Evolutionary conservation across 2,797 vertebrate species (phyloP).

Genomic region (Gadopsis bispinosus): DNA sequence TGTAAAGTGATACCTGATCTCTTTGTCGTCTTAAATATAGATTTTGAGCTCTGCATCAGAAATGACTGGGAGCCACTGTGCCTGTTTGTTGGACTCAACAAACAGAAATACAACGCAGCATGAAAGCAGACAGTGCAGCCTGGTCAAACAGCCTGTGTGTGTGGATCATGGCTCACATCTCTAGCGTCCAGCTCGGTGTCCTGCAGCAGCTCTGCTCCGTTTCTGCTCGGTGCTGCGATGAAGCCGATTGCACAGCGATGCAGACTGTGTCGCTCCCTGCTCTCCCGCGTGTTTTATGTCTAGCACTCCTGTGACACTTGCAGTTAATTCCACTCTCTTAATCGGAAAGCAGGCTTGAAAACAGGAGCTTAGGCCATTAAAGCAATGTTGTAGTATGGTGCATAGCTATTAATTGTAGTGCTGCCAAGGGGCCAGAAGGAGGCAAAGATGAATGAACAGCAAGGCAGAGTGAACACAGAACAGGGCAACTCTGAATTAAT

Average conservation of each 20-base stretch:
- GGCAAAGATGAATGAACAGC: slow-evolving; percentile 49
- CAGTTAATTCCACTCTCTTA: slow-evolving; percentile 43
- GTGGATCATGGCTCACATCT: background rate
- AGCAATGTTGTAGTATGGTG: slow-evolving; percentile 22
- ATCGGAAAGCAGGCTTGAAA: slow-evolving; percentile 40
- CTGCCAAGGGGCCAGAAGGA: slow-evolving; percentile 35
- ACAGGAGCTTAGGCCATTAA: slow-evolving; percentile 44
- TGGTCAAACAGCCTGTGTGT: background rate
- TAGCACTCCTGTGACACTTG: slow-evolving; percentile 37
- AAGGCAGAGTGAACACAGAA: slow-evolving; percentile 27
- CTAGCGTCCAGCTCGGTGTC: background rate
- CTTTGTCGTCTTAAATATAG: no score
- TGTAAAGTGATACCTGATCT: no score
- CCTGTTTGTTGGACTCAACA: background rate
- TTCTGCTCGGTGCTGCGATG: slow-evolving; percentile 9
- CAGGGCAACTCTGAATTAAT: slow-evolving; percentile 59
- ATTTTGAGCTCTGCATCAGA: background rate
- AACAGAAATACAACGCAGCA: background rate
- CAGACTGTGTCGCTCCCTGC: background rate
- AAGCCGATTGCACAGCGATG: background rate
- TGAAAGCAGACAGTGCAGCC: background rate
- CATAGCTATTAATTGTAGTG: slow-evolving; percentile 54
- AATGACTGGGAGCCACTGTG: background rate
- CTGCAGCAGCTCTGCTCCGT: slow-evolving; percentile 12
- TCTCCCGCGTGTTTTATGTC: slow-evolving; percentile 23